Evolutionary conservation across 2,113 vertebrate genomes (phyloP).

Genomic region (Heteronetta atricapilla): DNA sequence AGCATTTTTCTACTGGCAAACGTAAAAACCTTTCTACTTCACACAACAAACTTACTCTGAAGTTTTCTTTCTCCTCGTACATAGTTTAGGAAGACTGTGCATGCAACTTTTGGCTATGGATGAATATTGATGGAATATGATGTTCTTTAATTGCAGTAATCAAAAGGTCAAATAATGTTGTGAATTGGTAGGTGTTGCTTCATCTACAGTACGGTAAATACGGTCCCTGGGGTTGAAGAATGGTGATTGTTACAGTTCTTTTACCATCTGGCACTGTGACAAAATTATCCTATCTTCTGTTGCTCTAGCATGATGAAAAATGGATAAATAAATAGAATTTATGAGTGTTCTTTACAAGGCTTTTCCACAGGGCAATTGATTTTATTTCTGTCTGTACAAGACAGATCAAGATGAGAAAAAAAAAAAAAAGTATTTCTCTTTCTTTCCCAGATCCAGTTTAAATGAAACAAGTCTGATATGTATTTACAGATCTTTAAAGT

Average conservation of each 20-base stretch:
- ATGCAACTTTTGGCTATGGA: background rate
- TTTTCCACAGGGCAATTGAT: conserved; percentile 49
- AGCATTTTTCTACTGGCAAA: background rate
- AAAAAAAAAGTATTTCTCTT: background rate
- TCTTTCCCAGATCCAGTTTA: background rate
- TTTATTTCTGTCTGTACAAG: conserved; percentile 33
- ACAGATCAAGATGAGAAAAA: background rate
- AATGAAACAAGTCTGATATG: background rate
- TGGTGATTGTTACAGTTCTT: background rate
- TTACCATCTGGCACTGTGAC: conserved; percentile 11
- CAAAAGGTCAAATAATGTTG: background rate
- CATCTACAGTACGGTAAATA: background rate
- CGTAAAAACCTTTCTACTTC: background rate
- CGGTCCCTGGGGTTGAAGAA: background rate
- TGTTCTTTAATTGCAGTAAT: background rate
- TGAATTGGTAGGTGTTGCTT: background rate
- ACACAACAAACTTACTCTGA: background rate
- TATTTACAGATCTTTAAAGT: conserved; percentile 2
- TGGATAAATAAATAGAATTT: conserved; percentile 59
- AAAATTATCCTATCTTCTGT: background rate
- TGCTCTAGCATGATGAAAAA: conserved; percentile 41
- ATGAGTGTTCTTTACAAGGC: conserved; percentile 20
- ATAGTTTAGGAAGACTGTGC: background rate
- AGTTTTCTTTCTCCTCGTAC: background rate
- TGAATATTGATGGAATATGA: background rate